phyloP scores from a whole-genome alignment of 1,140 invertebrate species.

The Trichogramma pretiosum region DNA sequence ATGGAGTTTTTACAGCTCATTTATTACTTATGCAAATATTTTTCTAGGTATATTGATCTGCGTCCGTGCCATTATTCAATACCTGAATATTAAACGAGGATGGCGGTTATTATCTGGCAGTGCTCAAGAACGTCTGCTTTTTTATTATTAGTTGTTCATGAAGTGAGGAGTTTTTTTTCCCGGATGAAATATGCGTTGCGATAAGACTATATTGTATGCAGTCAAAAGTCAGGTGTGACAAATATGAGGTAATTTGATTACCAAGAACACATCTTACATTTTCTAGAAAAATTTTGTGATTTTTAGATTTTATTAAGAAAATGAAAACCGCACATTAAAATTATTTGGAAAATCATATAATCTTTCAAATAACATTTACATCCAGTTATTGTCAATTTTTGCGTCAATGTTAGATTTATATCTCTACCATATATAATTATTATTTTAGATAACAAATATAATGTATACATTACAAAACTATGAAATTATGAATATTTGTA shows the following conservation, averaged over 20 bases:
- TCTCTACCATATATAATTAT: too few relatives aligned
- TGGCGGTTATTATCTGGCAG: slow-evolving; percentile 77
- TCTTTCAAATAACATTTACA: background rate
- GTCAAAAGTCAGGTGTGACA: slow-evolving; percentile 10
- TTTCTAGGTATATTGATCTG: slow-evolving; percentile 71
- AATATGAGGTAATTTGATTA: background rate
- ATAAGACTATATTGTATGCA: too few relatives aligned
- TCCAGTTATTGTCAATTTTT: slow-evolving; percentile 8
- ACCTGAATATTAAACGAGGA: slow-evolving; percentile 80
- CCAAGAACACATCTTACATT: slow-evolving; percentile 1
- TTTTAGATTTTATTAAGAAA: slow-evolving; percentile 8
- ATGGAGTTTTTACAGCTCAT: background rate
- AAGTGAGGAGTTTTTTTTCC: too few relatives aligned
- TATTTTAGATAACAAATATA: too few relatives aligned
- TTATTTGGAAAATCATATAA: slow-evolving; percentile 7
- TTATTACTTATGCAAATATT: background rate
- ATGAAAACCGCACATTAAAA: slow-evolving; percentile 2
- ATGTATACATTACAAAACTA: too few relatives aligned
- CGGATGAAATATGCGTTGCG: too few relatives aligned
- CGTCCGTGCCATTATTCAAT: slow-evolving; percentile 78
- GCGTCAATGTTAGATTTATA: slow-evolving; percentile 4
- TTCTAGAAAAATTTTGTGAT: slow-evolving; percentile 11
- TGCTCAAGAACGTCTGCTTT: slow-evolving; percentile 74
- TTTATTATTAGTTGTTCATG: too few relatives aligned
- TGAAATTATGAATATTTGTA: too few relatives aligned